Evolutionary conservation across 1,140 invertebrate species (phyloP).

Genomic region (Lordiphosa mommai): DNA sequence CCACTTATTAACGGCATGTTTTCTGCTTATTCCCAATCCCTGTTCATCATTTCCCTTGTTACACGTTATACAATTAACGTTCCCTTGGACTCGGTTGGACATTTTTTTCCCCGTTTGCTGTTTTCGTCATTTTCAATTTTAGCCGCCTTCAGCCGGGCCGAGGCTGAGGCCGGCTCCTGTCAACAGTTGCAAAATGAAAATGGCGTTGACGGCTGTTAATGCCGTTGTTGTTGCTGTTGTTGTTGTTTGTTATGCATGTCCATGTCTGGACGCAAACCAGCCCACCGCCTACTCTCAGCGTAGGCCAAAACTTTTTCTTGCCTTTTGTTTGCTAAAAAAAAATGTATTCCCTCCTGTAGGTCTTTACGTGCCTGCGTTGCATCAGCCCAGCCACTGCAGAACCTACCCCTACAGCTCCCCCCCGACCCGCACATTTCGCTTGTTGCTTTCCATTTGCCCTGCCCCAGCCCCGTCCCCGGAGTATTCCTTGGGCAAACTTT

Average conservation of each 20-base stretch:
- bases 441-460: constrained; percentile 54
- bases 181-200: constrained; percentile 66
- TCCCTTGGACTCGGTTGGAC: constrained; percentile 8
- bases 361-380: constrained; percentile 54
- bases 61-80: constrained; percentile 33
- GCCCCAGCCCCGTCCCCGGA: constrained; percentile 24
- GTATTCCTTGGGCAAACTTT: constrained; percentile 52
- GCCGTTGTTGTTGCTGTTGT: constrained; percentile 13
- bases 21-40: too few relatives aligned
- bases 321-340: constrained; percentile 2
- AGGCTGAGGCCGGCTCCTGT: constrained; percentile 41
- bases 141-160: constrained; percentile 10
- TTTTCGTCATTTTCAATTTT: constrained; percentile 52
- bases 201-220: constrained; percentile 61
- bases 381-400: constrained; percentile 34
- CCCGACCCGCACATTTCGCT: constrained; percentile 22
- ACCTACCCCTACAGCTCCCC: background rate
- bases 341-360: constrained; percentile 3
- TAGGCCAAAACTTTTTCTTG: constrained; percentile 17
- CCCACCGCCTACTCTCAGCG: background rate
- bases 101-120: constrained; percentile 25
- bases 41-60: background rate
- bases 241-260: constrained; percentile 48
- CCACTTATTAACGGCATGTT: background rate
- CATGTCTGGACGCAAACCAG: constrained; percentile 13